These are phyloP conservation scores for Norana najaformis DNA, from an alignment of 2,888 invertebrate genomes.

Conservation along the genomic window DNA sequence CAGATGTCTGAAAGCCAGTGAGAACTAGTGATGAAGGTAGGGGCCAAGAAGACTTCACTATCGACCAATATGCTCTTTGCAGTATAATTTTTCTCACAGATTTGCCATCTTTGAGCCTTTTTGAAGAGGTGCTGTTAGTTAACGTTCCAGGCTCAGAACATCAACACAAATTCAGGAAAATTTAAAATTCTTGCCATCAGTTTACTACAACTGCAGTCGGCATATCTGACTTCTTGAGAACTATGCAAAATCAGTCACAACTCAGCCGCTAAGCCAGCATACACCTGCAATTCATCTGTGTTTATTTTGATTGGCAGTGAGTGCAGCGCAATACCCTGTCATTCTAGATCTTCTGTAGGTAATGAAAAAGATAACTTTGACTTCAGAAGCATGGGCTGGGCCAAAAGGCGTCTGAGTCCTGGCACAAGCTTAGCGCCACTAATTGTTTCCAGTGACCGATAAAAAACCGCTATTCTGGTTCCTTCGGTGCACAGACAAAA, in stretches of 20 bases:
- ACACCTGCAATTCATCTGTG: neutral
- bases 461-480: slow-evolving; percentile 3
- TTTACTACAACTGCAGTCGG: neutral
- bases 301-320: neutral
- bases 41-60: neutral
- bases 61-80: neutral
- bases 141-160: neutral
- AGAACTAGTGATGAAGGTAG: neutral
- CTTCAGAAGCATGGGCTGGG: neutral
- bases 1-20: no score
- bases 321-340: neutral
- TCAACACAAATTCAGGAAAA: neutral
- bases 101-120: no score
- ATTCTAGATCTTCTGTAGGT: neutral
- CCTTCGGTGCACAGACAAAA: neutral
- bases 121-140: no score
- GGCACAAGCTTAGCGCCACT: neutral
- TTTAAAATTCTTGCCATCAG: neutral
- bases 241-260: neutral
- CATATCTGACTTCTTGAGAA: neutral
- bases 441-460: neutral
- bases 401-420: neutral
- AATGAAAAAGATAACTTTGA: neutral
- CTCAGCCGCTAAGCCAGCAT: neutral
- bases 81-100: neutral